Evolutionary conservation across 1,140 invertebrate species (phyloP).

Genomic region (Drosophila persimilis): DNA sequence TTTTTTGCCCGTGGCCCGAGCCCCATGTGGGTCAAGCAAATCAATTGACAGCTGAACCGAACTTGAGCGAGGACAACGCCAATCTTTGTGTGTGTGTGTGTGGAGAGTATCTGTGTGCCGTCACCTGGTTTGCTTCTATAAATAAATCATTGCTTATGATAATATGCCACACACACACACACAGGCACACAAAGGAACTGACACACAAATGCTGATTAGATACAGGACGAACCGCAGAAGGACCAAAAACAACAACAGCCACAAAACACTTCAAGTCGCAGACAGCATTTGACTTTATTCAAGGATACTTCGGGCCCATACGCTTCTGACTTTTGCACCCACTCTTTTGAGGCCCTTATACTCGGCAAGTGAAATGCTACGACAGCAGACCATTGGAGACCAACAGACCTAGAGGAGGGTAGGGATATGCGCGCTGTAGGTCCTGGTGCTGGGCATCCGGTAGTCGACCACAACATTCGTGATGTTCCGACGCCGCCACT

Average conservation of each 20-base stretch:
- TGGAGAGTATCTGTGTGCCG: constrained; percentile 3
- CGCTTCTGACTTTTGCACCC: too few relatives aligned
- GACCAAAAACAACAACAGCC: neutral
- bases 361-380: too few relatives aligned
- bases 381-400: too few relatives aligned
- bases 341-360: too few relatives aligned
- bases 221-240: constrained; percentile 13
- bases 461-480: too few relatives aligned
- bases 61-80: constrained; percentile 56
- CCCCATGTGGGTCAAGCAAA: constrained; percentile 72
- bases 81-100: constrained; percentile 17
- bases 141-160: constrained; percentile 73
- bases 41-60: constrained; percentile 70
- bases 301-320: neutral
- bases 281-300: constrained; percentile 45
- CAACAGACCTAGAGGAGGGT: too few relatives aligned
- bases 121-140: constrained; percentile 64
- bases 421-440: too few relatives aligned
- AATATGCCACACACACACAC: constrained; percentile 36
- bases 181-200: neutral
- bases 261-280: constrained; percentile 15
- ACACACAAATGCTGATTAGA: constrained; percentile 17
- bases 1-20: constrained; percentile 15
- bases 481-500: too few relatives aligned
- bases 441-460: too few relatives aligned